Conservation (phyloP, 2,888 invertebrate species). For the Sesamia inferens region DNA sequence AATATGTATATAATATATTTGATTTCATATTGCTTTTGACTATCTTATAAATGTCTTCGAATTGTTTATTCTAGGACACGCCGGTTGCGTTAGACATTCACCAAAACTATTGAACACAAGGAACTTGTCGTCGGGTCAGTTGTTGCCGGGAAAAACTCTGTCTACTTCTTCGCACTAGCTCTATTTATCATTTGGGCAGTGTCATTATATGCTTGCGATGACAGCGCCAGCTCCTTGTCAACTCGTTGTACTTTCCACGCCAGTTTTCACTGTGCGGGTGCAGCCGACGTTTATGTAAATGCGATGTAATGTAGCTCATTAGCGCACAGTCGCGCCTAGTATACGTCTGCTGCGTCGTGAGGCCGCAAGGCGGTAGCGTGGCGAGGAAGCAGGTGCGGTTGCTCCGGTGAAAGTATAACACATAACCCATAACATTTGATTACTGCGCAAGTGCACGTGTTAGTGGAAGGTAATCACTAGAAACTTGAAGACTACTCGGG, state of each 20-base stretch:
- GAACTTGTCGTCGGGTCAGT: not conserved
- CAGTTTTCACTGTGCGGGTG: not conserved
- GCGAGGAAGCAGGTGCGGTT: not conserved
- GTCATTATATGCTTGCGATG: not conserved
- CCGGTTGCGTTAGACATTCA: not conserved
- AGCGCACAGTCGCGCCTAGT: not conserved
- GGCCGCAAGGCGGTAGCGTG: not conserved
- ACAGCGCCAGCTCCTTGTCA: not conserved
- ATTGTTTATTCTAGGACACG: not conserved
- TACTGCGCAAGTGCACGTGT: not conserved
- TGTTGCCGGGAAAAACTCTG: not conserved
- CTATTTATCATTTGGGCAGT: not conserved
- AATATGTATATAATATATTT: too few relatives aligned
- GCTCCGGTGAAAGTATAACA: not conserved
- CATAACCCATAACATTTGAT: conserved; percentile 1
- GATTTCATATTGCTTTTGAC: too few relatives aligned
- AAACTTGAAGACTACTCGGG: not conserved
- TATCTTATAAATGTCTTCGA: not conserved
- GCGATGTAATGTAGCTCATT: not conserved
- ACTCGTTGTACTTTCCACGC: not conserved
- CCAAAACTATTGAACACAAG: not conserved
- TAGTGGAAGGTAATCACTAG: conserved; percentile 1
- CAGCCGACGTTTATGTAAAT: not conserved
- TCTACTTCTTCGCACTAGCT: not conserved
- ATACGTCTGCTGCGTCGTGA: not conserved